Evolutionary conservation across 2,797 vertebrate species (phyloP), one percentile per base, ranked within the genome.

Genomic region (Danio kyathit): DNA sequence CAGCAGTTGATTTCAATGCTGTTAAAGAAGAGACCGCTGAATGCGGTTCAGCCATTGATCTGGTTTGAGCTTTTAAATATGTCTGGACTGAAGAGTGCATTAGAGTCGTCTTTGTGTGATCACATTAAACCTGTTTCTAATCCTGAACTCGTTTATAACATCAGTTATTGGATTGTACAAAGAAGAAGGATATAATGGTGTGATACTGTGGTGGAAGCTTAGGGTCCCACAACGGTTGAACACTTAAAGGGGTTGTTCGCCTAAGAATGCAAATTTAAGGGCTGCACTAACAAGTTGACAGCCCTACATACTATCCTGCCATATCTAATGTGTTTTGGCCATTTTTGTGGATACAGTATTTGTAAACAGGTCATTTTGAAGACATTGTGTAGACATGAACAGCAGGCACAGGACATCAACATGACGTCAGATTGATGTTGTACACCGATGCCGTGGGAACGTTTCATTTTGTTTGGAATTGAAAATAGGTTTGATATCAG

Each of bases 51-150:
- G 49, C 48, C 64, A 81, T 56, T 64, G 76, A 85, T 83, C 51
- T 40, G 11, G 21, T 79, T 79, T 81, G 40, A 85, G 66, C 73
- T 66, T 75, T 82, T 76, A 75, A 72, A 83, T 77, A 65, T 59
- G 38, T 76, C 73, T 67, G 41, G 40, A 70, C 63, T 72, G 52
- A 67, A 61, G 12, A 69, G 49, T 79, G 44, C 56, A 61, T 75
- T 82, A 56, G 65, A 75, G 14, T 49, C 4, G 80, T 76, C 77
- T 76, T 60, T 44, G 14, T 77, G 54, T 70, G 74, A 82, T 87
- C 43, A 83, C 83, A 83, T 86, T 49, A 85, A 61, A 70, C 65
- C n/a, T 4, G 21, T 49, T 51, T 71, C 71, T 82, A 80, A 82
- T 86, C 40, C 51, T 52, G 71, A 16, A 44, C 1, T 12, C 6